These are phyloP conservation scores for Myzus persicae DNA, from an alignment of 1,140 invertebrate species.

Conservation along the genomic window DNA sequence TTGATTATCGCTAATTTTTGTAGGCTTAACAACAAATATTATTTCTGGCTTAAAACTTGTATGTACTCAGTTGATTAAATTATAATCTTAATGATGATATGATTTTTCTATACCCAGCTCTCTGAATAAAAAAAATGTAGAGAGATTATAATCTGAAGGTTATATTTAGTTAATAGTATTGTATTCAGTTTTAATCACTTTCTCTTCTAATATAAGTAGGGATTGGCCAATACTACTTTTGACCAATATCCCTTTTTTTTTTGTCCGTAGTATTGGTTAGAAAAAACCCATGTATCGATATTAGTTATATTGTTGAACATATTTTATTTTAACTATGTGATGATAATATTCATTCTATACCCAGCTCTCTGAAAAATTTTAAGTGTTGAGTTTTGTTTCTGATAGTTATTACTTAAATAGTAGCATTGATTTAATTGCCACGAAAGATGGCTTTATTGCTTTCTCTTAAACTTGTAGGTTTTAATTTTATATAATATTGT, in stretches of 20 bases:
- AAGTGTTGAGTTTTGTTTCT: background rate
- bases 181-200: background rate
- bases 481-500: background rate
- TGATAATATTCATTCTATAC: slow-evolving; percentile 18
- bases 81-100: slow-evolving; percentile 9
- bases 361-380: slow-evolving; percentile 26
- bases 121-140: slow-evolving; percentile 14
- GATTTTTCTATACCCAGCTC: slow-evolving; percentile 37
- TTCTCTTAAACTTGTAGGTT: background rate
- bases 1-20: background rate
- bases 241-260: too few species aligned
- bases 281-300: too few species aligned
- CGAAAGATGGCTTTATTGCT: background rate
- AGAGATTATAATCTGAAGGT: slow-evolving; percentile 23
- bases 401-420: background rate
- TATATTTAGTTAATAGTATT: background rate
- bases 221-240: too few species aligned
- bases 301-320: too few species aligned
- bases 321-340: background rate
- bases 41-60: background rate
- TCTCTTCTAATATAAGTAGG: too few species aligned
- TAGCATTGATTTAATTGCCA: background rate
- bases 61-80: background rate
- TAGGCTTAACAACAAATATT: background rate
- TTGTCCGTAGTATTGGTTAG: too few species aligned